These are phyloP conservation scores for Tenodera sinensis DNA, from an alignment of 2,888 invertebrate genomes.

Conservation along the genomic window DNA sequence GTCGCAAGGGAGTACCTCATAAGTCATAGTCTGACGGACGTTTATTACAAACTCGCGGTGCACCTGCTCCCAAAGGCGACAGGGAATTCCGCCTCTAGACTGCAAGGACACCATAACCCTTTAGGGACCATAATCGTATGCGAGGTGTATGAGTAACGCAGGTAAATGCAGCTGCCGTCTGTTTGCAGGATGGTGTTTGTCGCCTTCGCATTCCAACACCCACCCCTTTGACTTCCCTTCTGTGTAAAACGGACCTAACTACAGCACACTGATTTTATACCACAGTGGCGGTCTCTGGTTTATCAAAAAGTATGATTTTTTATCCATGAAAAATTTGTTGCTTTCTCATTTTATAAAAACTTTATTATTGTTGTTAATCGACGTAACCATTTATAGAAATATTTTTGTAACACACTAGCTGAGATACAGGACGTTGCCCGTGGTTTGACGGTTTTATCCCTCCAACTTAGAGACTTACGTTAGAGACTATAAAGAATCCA, in stretches of 20 bases:
- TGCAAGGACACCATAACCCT: background rate
- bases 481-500: too few species aligned
- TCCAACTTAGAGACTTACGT: too few species aligned
- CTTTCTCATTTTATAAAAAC: too few species aligned
- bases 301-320: too few species aligned
- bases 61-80: background rate
- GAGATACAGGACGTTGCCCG: too few species aligned
- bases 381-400: too few species aligned
- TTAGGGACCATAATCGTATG: background rate
- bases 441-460: too few species aligned
- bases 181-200: background rate
- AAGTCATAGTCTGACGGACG: background rate
- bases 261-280: background rate
- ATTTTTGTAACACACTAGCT: too few species aligned
- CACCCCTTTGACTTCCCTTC: background rate
- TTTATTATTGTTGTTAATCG: too few species aligned
- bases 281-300: too few species aligned
- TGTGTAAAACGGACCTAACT: background rate
- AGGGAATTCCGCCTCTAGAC: background rate
- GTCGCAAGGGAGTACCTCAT: background rate
- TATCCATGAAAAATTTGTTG: too few species aligned
- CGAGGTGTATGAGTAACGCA: background rate
- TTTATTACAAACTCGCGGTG: too few species aligned
- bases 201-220: background rate
- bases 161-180: conserved; percentile 8